Conservation (phyloP, 2,888 invertebrate genomes). For the Uloborus plumipes region DNA sequence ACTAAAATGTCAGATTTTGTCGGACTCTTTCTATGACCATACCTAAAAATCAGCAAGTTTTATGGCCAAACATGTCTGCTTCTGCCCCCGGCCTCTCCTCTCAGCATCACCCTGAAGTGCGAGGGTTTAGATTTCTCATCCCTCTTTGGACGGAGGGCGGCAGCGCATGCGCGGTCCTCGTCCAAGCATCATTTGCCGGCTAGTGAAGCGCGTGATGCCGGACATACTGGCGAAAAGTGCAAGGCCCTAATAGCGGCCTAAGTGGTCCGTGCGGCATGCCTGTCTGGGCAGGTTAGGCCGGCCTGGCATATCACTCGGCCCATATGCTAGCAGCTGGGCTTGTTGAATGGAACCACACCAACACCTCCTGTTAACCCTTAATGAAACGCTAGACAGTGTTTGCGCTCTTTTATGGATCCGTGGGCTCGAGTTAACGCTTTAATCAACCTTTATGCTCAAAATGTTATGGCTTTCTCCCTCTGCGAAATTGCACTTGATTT, state of each 20-base stretch:
- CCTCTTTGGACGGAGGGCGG: background rate
- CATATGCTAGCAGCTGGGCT: slow-evolving; percentile 13
- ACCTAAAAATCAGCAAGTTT: no score
- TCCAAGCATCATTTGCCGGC: slow-evolving; percentile 60
- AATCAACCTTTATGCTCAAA: no score
- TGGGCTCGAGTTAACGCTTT: no score
- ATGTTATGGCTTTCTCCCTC: no score
- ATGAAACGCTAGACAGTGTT: no score
- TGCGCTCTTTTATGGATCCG: no score
- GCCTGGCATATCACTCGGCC: slow-evolving; percentile 29
- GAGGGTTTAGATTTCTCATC: no score
- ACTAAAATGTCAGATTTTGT: no score
- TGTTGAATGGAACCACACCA: slow-evolving; percentile 60
- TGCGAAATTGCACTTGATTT: no score
- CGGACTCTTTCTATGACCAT: no score
- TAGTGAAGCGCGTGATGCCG: slow-evolving; percentile 59
- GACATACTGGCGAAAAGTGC: slow-evolving; percentile 34
- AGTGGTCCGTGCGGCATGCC: slow-evolving; percentile 57
- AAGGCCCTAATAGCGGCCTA: slow-evolving; percentile 58
- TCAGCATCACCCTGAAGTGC: background rate
- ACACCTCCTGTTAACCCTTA: background rate
- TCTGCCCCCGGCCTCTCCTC: background rate
- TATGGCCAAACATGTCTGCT: slow-evolving; percentile 20
- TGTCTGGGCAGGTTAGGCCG: slow-evolving; percentile 59
- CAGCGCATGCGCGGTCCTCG: slow-evolving; percentile 19